Base-by-base conservation (phyloP, 1,140 invertebrate genomes). In the Phenacoccus solenopsis region DNA sequence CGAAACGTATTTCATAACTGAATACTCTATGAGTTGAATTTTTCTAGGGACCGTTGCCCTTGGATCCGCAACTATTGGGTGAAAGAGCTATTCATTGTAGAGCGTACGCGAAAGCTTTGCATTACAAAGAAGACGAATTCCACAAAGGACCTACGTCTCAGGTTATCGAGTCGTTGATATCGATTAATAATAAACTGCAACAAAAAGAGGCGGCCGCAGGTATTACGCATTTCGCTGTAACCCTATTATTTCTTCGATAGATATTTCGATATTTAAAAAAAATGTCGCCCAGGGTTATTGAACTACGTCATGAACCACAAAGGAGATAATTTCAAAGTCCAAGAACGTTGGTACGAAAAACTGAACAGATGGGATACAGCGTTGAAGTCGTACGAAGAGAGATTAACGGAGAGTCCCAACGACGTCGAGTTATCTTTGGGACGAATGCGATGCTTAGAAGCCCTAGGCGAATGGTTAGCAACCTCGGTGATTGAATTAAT, bases 61-160 rank as follows among this genome's bases (percentile, higher is more conserved):
- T 99, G 22, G 89, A 95, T 71, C 86, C 90, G 0, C 87, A 90
- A 67, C 79, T 98, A 21, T 77, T 93, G 0, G 90, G 90, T 0
- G 88, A 91, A 72, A 81, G 89, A 32, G 91, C 91, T 0, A 93
- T 93, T 88, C 73, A 76, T 68, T 82, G 84, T 74, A 78, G 87
- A 72, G 89, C 88, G 1, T 91, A 89, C 78, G 96, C 97, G 0
- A 99, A 99, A 81, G 97, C 98, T 0, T 78, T 99, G 24, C 94
- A 98, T 78, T 99, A 99, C 77, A 98, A 97, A 81, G 98, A 99
- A 80, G 93, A 97, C 75, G 94, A 99, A 78, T 99, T 98, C 76
- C 87, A 87, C 70, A 80, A 81, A 73, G 81, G 78, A 1, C 82
- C 83, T n/a, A 89, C 84, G 27, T 86, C 89, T 24, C 87, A 91